phyloP scores from a whole-genome alignment of 2,888 invertebrate genomes.

The Hedya salicella region DNA sequence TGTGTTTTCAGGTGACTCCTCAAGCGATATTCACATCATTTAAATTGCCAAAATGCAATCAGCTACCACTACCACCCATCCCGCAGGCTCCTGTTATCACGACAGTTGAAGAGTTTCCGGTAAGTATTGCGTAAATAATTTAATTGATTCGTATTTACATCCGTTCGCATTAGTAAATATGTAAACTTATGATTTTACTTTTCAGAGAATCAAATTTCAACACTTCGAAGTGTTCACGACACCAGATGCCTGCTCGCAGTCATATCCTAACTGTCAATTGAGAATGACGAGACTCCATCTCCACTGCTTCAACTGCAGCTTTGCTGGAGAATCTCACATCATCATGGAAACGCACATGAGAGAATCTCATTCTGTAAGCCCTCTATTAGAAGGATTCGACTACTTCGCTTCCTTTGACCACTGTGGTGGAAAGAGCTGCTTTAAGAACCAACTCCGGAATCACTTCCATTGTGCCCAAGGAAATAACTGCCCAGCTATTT shows the following conservation, averaged over 20 bases:
- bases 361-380: conserved; percentile 93
- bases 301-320: conserved; percentile 95
- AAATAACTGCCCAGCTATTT: conserved; percentile 78
- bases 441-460: conserved; percentile 76
- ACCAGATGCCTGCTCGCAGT: conserved; percentile 86
- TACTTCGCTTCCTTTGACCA: conserved; percentile 87
- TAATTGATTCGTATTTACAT: background rate
- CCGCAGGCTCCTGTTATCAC: conserved; percentile 73
- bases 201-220: conserved; percentile 85
- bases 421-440: conserved; percentile 80
- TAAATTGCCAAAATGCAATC: conserved; percentile 91
- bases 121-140: conserved; percentile 55
- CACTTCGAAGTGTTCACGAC: conserved; percentile 86
- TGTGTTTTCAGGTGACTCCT: conserved; percentile 86
- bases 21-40: conserved; percentile 97
- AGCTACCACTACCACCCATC: conserved; percentile 73
- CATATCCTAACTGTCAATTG: conserved; percentile 90
- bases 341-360: conserved; percentile 92
- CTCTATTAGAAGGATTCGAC: conserved; percentile 93
- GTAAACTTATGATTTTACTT: conserved; percentile 41
- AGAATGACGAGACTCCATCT: conserved; percentile 89
- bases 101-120: conserved; percentile 80
- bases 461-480: conserved; percentile 82
- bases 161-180: background rate
- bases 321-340: conserved; percentile 91